Evolutionary conservation across 2,797 vertebrate species (phyloP).

Genomic region (Graptemys geographica): DNA sequence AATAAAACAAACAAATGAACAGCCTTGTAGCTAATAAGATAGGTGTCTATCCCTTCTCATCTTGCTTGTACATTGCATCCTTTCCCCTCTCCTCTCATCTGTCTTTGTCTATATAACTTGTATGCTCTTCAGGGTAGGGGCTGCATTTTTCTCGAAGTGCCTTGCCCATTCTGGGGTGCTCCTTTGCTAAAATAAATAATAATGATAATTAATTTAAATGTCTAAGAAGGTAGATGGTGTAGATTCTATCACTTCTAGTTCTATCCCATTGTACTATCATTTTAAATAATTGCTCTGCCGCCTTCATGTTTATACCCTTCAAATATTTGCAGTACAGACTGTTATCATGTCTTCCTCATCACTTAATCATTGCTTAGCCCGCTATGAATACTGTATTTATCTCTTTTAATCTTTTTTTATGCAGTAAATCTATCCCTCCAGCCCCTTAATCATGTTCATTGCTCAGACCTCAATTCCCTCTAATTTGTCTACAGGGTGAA

Average conservation of each 20-base stretch:
- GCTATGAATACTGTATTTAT: neutral
- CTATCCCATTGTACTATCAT: neutral
- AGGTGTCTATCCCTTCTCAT: neutral
- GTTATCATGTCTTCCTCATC: neutral
- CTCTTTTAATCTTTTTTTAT: constrained; percentile 9
- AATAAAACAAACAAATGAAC: neutral
- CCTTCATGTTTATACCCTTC: neutral
- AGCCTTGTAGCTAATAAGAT: neutral
- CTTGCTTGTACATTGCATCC: neutral
- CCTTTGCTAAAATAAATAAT: neutral
- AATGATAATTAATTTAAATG: neutral
- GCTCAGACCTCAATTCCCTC: neutral
- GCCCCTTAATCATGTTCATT: neutral
- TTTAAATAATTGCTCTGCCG: neutral
- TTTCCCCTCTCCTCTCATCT: neutral
- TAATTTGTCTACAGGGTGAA: neutral
- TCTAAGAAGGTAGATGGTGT: accelerated
- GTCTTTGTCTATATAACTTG: neutral
- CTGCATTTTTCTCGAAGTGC: neutral
- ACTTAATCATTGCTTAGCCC: neutral
- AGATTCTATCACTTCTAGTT: neutral
- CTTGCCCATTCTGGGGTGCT: neutral
- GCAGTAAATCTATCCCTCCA: neutral
- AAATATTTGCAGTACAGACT: neutral
- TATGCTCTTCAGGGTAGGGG: neutral